Evolutionary conservation across 1,140 invertebrate species (phyloP).

Genomic region (Micrasema minimum): DNA sequence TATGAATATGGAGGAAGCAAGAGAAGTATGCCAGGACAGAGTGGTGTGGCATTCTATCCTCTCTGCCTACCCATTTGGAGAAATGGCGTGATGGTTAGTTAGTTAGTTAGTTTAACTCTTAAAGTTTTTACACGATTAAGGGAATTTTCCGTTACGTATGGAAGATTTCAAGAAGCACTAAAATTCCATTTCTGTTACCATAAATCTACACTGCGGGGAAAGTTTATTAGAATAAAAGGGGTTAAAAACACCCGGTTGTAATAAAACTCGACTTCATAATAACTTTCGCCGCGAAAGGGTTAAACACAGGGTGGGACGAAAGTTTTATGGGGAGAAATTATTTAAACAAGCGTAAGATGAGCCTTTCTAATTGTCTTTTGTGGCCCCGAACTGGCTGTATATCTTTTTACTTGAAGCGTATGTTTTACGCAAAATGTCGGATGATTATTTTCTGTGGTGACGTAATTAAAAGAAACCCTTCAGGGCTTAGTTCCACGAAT

Average conservation of each 20-base stretch:
- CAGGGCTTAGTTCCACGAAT: neutral
- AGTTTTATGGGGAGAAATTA: conserved; percentile 23
- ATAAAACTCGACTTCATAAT: conserved; percentile 36
- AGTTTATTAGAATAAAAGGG: conserved; percentile 29
- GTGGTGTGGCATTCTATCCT: no score
- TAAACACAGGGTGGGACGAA: conserved; percentile 8
- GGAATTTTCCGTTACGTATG: neutral
- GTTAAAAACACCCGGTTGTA: conserved; percentile 36
- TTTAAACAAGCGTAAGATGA: conserved; percentile 35
- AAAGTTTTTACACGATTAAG: neutral
- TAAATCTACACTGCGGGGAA: conserved; percentile 19
- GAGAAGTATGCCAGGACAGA: no score
- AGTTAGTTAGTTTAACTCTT: no score
- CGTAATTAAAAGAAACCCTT: conserved; percentile 20
- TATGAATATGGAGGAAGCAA: no score
- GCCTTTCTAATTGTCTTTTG: conserved; percentile 29
- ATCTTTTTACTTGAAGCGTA: conserved; percentile 14
- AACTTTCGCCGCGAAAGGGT: conserved; percentile 12
- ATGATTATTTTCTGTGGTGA: conserved; percentile 26
- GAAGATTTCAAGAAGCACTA: conserved; percentile 1
- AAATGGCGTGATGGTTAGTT: no score
- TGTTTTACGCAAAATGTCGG: conserved; percentile 5
- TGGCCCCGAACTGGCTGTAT: neutral
- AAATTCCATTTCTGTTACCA: conserved; percentile 16
- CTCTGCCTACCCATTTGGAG: no score